These are phyloP conservation scores for Hemaris fuciformis DNA, from an alignment of 2,888 invertebrate species.

Conservation along the genomic window DNA sequence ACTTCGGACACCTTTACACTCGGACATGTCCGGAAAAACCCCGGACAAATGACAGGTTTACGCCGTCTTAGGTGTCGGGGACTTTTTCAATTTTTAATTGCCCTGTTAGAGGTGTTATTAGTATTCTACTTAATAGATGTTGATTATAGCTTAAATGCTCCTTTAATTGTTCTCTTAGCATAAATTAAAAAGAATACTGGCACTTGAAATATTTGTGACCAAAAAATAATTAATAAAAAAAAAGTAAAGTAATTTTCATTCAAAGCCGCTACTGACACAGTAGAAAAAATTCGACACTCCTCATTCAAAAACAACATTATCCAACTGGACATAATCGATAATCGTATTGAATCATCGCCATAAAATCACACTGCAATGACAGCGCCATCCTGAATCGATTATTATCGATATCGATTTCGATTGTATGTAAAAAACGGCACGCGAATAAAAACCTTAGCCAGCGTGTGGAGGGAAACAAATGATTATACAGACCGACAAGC, in stretches of 20 bases:
- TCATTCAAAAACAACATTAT: not conserved
- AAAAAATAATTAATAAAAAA: too few relatives aligned
- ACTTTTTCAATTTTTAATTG: not conserved
- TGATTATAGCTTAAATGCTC: not conserved
- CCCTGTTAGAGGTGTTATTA: not conserved
- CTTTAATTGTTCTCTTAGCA: not conserved
- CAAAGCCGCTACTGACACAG: too few relatives aligned
- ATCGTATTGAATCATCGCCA: not conserved
- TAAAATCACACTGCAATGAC: not conserved
- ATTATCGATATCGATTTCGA: conserved; percentile 4
- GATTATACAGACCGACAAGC: not conserved
- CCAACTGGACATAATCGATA: not conserved
- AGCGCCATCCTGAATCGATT: conserved; percentile 7
- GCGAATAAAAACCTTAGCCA: not conserved
- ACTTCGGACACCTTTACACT: not conserved
- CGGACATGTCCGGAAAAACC: not conserved
- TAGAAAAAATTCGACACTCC: not conserved
- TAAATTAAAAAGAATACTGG: too few relatives aligned
- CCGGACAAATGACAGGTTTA: not conserved
- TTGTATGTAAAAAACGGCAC: not conserved
- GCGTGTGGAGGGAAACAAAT: not conserved
- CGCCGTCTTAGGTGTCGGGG: not conserved
- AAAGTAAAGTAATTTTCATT: too few relatives aligned
- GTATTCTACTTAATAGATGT: not conserved
- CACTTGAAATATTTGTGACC: too few relatives aligned